These are phyloP conservation scores for Neolamprologus cancellatus DNA, from an alignment of 2,113 vertebrate genomes.

Conservation along the genomic window DNA sequence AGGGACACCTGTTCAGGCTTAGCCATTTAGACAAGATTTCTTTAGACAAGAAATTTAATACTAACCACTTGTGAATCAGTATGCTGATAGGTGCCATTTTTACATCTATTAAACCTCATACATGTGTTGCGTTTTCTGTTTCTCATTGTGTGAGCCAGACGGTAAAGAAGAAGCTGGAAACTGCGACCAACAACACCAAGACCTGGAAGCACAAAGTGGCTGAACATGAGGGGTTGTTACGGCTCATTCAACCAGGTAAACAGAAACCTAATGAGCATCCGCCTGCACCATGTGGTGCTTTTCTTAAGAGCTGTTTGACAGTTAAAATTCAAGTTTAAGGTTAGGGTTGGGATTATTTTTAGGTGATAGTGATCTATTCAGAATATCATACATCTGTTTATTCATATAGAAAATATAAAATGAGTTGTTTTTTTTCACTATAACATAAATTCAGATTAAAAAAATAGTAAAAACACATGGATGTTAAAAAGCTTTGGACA, in stretches of 20 bases:
- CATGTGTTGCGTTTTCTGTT: not conserved
- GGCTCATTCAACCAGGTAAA: conserved; percentile 91
- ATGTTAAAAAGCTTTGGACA: not conserved
- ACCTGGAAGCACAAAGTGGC: conserved; percentile 97
- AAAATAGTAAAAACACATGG: not conserved
- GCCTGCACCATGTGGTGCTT: not conserved
- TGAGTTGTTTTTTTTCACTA: not conserved
- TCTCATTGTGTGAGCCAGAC: conserved; percentile 66
- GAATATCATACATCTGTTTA: not conserved
- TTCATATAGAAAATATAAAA: not conserved
- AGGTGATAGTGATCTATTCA: not conserved
- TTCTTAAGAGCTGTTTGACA: not conserved
- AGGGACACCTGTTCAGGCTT: not conserved
- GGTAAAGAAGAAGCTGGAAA: conserved; percentile 87
- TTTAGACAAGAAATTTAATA: not conserved
- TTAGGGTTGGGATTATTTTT: not conserved
- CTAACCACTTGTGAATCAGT: not conserved
- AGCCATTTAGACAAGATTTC: not conserved
- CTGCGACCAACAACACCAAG: conserved; percentile 84
- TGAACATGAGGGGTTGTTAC: conserved; percentile 88
- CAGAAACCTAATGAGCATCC: not conserved
- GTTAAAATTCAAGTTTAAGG: not conserved
- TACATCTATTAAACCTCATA: not conserved
- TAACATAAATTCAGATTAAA: not conserved
- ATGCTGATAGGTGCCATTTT: not conserved